Conservation (phyloP, 2,113 vertebrate species). For the Periophthalmus modestus region DNA sequence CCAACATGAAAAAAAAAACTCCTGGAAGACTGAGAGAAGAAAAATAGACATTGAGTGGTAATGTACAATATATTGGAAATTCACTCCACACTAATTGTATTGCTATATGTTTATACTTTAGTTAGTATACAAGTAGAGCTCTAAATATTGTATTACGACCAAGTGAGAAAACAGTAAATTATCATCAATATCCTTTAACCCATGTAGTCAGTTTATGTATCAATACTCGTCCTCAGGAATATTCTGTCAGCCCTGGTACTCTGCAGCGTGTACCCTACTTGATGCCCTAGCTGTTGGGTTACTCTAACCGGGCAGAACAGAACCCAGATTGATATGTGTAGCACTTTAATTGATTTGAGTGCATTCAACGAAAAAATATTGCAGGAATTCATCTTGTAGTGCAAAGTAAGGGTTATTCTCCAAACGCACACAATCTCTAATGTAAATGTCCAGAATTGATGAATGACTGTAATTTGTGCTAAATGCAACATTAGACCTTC, state of each 20-base stretch:
- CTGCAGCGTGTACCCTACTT: too few species aligned
- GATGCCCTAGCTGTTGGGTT: too few species aligned
- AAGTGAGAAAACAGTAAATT: background rate
- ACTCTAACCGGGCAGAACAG: background rate
- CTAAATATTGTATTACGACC: background rate
- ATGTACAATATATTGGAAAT: background rate
- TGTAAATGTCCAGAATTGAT: background rate
- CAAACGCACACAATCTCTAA: background rate
- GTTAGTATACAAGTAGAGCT: background rate
- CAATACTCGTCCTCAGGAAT: too few species aligned
- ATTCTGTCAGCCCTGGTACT: too few species aligned
- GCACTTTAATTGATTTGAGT: background rate
- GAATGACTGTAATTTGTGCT: background rate
- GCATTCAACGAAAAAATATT: background rate
- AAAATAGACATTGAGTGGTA: constrained; percentile 7
- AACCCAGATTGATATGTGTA: background rate
- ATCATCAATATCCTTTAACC: too few species aligned
- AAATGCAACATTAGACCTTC: background rate
- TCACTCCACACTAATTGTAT: background rate
- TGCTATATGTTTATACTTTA: background rate
- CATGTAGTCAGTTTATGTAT: too few species aligned
- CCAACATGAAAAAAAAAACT: constrained; percentile 19
- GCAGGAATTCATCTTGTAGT: too few species aligned
- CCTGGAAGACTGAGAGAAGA: background rate
- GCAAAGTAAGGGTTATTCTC: background rate